These are phyloP conservation scores for Calameuta pallipes DNA, from an alignment of 2,888 invertebrate species.

Conservation along the genomic window DNA sequence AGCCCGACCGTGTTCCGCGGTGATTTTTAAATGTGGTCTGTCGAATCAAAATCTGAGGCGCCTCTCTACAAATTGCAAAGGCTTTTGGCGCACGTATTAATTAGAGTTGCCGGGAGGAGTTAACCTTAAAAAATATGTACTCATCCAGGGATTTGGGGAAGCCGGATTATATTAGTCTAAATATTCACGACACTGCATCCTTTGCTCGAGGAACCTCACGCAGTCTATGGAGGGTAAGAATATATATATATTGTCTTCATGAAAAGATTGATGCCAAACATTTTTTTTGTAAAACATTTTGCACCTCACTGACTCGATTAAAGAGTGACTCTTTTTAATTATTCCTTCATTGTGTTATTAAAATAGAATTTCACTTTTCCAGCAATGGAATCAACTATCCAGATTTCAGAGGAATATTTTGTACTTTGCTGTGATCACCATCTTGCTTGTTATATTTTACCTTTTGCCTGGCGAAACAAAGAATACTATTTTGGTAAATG, in stretches of 20 bases:
- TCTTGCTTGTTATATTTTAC: slow-evolving; percentile 72
- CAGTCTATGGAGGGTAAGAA: slow-evolving; percentile 66
- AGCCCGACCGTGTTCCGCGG: background rate
- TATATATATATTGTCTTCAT: background rate
- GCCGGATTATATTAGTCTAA: slow-evolving; percentile 61
- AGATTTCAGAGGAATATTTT: slow-evolving; percentile 84
- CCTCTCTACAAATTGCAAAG: background rate
- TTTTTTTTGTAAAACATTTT: slow-evolving; percentile 24
- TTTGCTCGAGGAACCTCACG: slow-evolving; percentile 53
- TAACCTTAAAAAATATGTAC: slow-evolving; percentile 54
- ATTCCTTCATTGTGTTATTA: slow-evolving; percentile 5
- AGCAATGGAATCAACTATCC: slow-evolving; percentile 90
- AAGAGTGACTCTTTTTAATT: slow-evolving; percentile 18
- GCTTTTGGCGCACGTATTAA: background rate
- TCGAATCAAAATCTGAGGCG: background rate
- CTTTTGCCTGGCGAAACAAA: slow-evolving; percentile 69
- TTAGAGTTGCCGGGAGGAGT: slow-evolving; percentile 32
- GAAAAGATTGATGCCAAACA: background rate
- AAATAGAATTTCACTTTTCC: slow-evolving; percentile 55
- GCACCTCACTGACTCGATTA: slow-evolving; percentile 55
- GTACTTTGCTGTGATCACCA: slow-evolving; percentile 72
- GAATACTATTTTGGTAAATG: slow-evolving; percentile 54
- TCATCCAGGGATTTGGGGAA: slow-evolving; percentile 49
- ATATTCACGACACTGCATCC: slow-evolving; percentile 55
- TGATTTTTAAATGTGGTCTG: slow-evolving; percentile 1